Evolutionary conservation across 2,113 vertebrate genomes (phyloP).

Genomic region (Heterochromis multidens): DNA sequence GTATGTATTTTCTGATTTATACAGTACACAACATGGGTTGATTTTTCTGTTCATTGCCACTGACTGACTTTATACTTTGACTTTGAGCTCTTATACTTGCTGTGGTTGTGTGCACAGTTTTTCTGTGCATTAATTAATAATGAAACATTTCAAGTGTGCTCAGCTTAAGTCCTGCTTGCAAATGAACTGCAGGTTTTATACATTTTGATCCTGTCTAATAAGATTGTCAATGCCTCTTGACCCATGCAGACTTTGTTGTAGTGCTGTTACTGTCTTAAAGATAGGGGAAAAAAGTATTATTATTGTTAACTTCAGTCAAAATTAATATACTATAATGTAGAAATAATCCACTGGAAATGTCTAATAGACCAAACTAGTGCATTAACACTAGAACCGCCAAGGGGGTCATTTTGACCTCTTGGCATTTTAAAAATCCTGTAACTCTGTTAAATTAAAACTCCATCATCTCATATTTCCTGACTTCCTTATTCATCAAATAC

Average conservation of each 20-base stretch:
- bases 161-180: neutral
- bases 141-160: neutral
- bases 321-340: neutral
- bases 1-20: fast-evolving
- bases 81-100: neutral
- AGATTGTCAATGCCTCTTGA: neutral
- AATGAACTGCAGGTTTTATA: neutral
- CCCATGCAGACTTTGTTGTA: fast-evolving
- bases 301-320: neutral
- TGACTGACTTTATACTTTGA: neutral
- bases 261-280: fast-evolving
- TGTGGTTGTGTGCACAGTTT: neutral
- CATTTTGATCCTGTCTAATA: neutral
- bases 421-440: no score
- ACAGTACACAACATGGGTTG: neutral
- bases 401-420: no score
- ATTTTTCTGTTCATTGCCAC: neutral
- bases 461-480: no score
- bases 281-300: neutral
- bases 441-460: no score
- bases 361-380: neutral
- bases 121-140: neutral
- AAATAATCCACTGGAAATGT: neutral
- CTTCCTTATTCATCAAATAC: no score
- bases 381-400: no score